These are phyloP conservation scores for Aplysia californica DNA, from an alignment of 1,140 invertebrate genomes.

Conservation along the genomic window DNA sequence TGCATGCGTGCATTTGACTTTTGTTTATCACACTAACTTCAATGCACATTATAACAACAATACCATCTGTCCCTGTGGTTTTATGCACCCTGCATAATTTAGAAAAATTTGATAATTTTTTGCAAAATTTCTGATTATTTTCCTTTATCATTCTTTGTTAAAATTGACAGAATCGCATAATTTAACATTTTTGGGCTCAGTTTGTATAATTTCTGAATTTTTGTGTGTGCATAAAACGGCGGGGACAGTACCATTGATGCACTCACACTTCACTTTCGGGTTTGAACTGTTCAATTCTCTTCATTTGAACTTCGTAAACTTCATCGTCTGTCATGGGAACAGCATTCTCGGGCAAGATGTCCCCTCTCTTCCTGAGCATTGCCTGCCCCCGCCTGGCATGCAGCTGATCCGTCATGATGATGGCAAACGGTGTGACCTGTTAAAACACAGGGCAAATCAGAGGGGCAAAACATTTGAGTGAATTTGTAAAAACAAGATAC, in stretches of 20 bases:
- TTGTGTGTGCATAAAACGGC: too few relatives aligned
- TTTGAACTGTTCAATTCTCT: neutral
- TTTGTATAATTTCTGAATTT: neutral
- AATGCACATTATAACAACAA: too few relatives aligned
- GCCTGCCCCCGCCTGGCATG: neutral
- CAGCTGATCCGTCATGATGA: neutral
- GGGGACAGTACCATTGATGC: neutral
- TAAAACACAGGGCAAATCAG: too few relatives aligned
- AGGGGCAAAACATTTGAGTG: too few relatives aligned
- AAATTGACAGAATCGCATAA: too few relatives aligned
- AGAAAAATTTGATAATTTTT: neutral
- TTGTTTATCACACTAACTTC: too few relatives aligned
- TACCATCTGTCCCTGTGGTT: too few relatives aligned
- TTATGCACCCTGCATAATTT: neutral
- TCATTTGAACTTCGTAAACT: neutral
- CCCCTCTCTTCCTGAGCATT: neutral
- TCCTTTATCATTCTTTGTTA: neutral
- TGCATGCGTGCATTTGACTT: too few relatives aligned
- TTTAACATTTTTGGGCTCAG: neutral
- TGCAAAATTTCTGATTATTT: neutral
- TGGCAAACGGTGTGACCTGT: too few relatives aligned
- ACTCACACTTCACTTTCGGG: conserved; percentile 11
- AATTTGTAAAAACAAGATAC: too few relatives aligned
- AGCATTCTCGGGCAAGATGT: neutral
- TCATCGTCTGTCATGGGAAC: neutral